Percentiles rank a stretch among this genome's conserved stretches.
Conservation (phyloP, 2,113 vertebrate genomes). For the Ptilorrhoa leucosticta region DNA sequence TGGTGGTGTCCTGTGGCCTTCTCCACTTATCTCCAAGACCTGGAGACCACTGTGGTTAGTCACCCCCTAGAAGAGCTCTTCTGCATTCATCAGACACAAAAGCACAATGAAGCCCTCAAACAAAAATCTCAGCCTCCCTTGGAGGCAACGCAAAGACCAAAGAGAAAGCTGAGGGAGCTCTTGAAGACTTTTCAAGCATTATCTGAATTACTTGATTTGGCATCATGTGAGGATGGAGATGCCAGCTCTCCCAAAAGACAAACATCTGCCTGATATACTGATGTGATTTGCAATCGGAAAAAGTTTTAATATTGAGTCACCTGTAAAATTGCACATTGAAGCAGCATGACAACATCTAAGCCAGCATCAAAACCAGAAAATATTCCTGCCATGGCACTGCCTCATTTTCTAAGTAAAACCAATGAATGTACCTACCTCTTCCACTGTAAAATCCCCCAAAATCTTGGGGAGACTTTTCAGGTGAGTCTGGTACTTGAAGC, state of each 20-base stretch:
- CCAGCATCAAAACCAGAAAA: background rate
- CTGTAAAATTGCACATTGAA: background rate
- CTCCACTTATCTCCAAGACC: background rate
- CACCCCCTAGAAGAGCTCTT: background rate
- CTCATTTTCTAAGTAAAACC: background rate
- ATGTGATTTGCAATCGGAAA: background rate
- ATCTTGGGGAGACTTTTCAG: background rate
- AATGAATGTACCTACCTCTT: background rate
- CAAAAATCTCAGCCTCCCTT: background rate
- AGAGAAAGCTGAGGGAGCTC: background rate
- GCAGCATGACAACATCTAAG: background rate
- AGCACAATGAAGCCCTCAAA: background rate
- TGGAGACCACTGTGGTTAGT: background rate
- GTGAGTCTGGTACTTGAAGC: background rate
- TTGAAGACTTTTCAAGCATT: background rate
- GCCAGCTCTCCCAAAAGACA: background rate
- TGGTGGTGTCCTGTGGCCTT: background rate
- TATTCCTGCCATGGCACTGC: background rate
- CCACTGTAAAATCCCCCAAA: background rate
- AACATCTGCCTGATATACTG: background rate
- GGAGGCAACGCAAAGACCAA: background rate
- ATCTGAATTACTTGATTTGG: background rate
- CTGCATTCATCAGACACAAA: background rate
- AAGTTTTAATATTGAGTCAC: background rate
- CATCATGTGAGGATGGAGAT: background rate